phyloP scores from a whole-genome alignment of 1,140 invertebrate species.

The Contarinia nasturtii region DNA sequence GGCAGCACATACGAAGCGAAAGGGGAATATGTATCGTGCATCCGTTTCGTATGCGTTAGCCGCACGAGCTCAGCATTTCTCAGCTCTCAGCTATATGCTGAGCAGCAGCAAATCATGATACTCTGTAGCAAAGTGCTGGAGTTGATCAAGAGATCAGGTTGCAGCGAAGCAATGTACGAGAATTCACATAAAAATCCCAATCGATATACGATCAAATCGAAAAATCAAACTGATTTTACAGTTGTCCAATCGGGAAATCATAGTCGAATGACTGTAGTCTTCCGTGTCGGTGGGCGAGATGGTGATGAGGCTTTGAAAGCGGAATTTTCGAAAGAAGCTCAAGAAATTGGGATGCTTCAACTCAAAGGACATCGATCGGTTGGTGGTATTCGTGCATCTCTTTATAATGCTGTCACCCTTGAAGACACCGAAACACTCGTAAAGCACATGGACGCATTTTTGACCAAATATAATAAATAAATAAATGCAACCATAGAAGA shows the following conservation, averaged over 20 bases:
- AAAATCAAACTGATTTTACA: constrained; percentile 75
- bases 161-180: constrained; percentile 64
- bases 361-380: constrained; percentile 93
- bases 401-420: constrained; percentile 83
- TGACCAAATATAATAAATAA: constrained; percentile 19
- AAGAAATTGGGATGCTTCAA: constrained; percentile 58
- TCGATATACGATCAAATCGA: constrained; percentile 73
- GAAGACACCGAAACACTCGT: constrained; percentile 56
- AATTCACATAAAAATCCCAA: constrained; percentile 50
- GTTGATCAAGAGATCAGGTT: constrained; percentile 78
- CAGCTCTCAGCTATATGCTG: too few species aligned
- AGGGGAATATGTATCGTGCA: too few species aligned
- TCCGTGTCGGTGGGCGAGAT: constrained; percentile 48
- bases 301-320: constrained; percentile 69
- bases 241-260: constrained; percentile 47
- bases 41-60: too few species aligned
- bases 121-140: constrained; percentile 71
- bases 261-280: constrained; percentile 84
- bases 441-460: constrained; percentile 72
- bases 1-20: too few species aligned
- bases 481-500: too few species aligned
- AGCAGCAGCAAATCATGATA: too few species aligned
- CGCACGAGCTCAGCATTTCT: too few species aligned
- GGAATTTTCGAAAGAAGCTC: constrained; percentile 66
- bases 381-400: constrained; percentile 82